A percentile compares a stretch with the other conserved stretches of the same genome.
Conservation (phyloP, 1,140 invertebrate species). For the Lepidurus arcticus region DNA sequence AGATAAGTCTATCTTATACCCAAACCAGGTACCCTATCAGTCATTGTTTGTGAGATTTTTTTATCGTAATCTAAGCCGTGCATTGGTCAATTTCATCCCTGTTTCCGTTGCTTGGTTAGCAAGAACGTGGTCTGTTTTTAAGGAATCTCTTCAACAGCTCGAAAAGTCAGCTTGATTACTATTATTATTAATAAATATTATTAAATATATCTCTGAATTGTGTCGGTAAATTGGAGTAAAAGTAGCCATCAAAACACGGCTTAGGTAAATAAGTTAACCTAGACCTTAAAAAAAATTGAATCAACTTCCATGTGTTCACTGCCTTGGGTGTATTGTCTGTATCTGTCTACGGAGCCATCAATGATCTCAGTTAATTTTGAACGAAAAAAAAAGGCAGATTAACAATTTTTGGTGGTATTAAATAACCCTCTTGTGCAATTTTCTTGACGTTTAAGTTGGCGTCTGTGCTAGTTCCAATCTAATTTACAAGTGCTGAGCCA, state of each 20-base stretch:
- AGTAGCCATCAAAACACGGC: constrained; percentile 1
- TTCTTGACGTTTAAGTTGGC: neutral
- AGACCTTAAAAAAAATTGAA: neutral
- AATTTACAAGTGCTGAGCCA: neutral
- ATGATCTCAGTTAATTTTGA: constrained; percentile 2
- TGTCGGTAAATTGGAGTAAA: too few species aligned
- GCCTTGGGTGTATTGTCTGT: neutral
- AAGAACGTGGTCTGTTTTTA: neutral
- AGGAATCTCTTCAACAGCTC: neutral
- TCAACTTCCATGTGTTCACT: constrained; percentile 1
- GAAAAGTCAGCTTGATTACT: neutral
- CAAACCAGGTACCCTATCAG: neutral
- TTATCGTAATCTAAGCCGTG: neutral
- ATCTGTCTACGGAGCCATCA: neutral
- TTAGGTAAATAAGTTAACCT: neutral
- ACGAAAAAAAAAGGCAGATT: neutral
- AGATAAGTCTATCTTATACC: neutral
- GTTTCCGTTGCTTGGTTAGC: neutral
- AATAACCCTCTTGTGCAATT: neutral
- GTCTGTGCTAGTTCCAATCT: neutral
- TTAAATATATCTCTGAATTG: too few species aligned
- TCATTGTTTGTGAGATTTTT: constrained; percentile 10
- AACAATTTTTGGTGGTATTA: neutral
- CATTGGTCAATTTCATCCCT: neutral
- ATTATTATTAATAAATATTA: neutral